These are phyloP conservation scores for Tokudaia muenninki DNA, from an alignment of 2,797 vertebrate genomes.

Conservation along the genomic window DNA sequence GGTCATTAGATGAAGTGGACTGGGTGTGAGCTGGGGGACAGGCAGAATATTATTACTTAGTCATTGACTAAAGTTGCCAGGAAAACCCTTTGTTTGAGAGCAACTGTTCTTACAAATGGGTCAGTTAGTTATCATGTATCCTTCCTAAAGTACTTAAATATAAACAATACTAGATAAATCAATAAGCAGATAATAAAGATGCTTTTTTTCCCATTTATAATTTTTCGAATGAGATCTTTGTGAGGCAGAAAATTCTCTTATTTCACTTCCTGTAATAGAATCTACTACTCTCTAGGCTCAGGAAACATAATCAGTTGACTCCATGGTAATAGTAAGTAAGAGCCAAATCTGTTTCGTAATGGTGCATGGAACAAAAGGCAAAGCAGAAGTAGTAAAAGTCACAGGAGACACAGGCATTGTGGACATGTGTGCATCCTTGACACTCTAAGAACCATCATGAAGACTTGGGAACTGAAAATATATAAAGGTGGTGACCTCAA, in stretches of 20 bases:
- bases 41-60: neutral
- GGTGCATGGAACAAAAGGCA: neutral
- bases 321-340: neutral
- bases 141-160: neutral
- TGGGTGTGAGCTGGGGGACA: neutral
- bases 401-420: too few species aligned
- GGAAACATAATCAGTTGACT: neutral
- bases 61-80: neutral
- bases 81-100: neutral
- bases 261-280: neutral
- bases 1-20: neutral
- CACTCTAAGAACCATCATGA: neutral
- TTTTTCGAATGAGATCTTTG: constrained; percentile 5
- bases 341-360: neutral
- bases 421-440: neutral
- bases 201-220: neutral
- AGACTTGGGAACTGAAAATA: neutral
- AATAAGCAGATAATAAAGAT: neutral
- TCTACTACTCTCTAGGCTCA: constrained; percentile 8
- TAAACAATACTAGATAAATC: constrained; percentile 37
- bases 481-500: neutral
- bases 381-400: neutral
- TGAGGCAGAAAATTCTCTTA: neutral
- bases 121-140: neutral
- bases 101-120: neutral